Evolutionary conservation across 2,113 vertebrate species (phyloP), one percentile per base, ranked within the genome.

Genomic region (Brevimyrus niger): DNA sequence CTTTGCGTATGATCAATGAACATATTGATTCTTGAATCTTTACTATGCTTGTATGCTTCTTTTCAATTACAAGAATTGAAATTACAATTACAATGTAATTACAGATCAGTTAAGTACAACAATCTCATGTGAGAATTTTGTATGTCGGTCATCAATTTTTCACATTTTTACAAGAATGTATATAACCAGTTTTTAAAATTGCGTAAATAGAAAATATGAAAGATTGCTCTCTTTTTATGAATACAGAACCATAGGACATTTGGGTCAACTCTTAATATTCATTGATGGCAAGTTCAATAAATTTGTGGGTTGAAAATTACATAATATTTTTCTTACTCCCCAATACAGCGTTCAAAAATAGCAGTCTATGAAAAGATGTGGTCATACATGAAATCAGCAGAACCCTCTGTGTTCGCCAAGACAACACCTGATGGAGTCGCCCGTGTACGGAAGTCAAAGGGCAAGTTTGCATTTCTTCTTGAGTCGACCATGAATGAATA

Each of bases 341-440:
- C 10, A 11, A 31, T 31, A 27, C 61, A 69, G 98, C 97, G 98
- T 92, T 99, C 98, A 91, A 99, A 99, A 96, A 99, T 99, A 94
- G 98, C 97, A 0, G 98, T 99, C 89, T 99, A 99, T 51, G 98
- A 99, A 95, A 99, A 99, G 95, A 99, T 99, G 98, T 99, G 61
- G 61, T 69, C 61, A 69, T 69, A 69, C 61, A 69, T 69, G 61
- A 69, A 69, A 31, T 69, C 61, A 98, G 98, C 98, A 0, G 98
- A 99, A 93, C 98, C 98, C 17, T 98, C 98, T 0, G 98, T 99
- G 94, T 99, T 99, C 95, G 98, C 97, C 94, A 99, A 99, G 94
- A 99, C 98, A 3, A 99, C 98, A 19, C 97, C 97, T 0, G 98
- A 99, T 0, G 98, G 98, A 87, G 98, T 99, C 91, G 97, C 98